Evolutionary conservation across 2,113 vertebrate genomes (phyloP).

Genomic region (Apistogramma diplotaenia): DNA sequence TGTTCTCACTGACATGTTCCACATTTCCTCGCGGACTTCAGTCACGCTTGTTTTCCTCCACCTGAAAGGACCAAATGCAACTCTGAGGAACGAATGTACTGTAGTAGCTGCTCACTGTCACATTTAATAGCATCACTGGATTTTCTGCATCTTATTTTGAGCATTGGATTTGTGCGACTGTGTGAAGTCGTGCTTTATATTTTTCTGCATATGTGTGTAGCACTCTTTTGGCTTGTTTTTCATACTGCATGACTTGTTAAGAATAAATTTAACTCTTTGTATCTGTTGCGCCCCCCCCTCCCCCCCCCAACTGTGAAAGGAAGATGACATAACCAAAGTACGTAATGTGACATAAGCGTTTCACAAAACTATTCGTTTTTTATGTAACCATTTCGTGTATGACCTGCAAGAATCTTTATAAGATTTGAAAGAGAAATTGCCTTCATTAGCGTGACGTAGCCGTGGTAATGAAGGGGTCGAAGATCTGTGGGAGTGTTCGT

Average conservation of each 20-base stretch:
- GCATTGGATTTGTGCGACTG: not conserved
- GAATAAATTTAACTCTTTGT: not conserved
- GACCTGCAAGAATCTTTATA: not conserved
- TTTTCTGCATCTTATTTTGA: not conserved
- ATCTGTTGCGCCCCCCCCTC: not conserved
- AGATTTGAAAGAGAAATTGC: not conserved
- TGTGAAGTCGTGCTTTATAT: not conserved
- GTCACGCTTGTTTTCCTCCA: not conserved
- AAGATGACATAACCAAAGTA: not conserved
- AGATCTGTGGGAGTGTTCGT: fast-evolving
- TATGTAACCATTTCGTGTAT: not conserved
- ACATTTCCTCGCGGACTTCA: not conserved
- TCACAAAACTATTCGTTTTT: not conserved
- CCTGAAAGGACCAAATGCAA: not conserved
- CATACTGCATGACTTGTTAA: not conserved
- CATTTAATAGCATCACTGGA: not conserved
- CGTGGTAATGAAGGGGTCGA: not conserved
- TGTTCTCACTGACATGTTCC: not conserved
- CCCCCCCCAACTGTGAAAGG: not conserved
- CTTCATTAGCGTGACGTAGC: not conserved
- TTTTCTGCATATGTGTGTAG: not conserved
- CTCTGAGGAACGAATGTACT: slow-evolving; percentile 26
- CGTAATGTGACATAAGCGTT: not conserved
- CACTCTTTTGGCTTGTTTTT: not conserved
- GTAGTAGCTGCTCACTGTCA: slow-evolving; percentile 17